phyloP scores from a whole-genome alignment of 2,888 invertebrate species.

The Lasioglossum oenotherae region DNA sequence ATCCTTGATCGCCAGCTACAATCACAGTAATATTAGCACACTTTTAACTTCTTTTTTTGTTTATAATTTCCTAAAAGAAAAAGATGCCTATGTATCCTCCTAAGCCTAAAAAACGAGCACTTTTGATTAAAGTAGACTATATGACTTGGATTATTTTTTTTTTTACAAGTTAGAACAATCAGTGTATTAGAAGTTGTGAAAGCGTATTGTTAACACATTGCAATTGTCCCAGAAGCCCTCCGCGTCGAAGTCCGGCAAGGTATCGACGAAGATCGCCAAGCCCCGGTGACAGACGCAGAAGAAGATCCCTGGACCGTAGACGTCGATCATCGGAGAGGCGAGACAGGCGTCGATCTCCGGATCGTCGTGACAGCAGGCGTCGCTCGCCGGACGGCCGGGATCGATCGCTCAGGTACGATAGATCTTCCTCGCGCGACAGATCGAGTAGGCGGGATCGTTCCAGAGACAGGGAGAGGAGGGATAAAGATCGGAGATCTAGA shows the following conservation, averaged over 20 bases:
- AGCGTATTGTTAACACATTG: background rate
- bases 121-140: no score
- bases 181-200: no score
- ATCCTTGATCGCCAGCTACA: no score
- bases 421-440: slow-evolving; percentile 83
- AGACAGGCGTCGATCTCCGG: slow-evolving; percentile 79
- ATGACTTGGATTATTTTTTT: no score
- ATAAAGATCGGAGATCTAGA: slow-evolving; percentile 76
- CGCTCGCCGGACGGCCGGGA: slow-evolving; percentile 80
- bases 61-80: no score
- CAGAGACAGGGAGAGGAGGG: slow-evolving; percentile 84
- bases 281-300: slow-evolving; percentile 78
- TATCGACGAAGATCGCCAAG: slow-evolving; percentile 82
- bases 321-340: slow-evolving; percentile 81
- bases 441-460: slow-evolving; percentile 80
- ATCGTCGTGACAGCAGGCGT: slow-evolving; percentile 80
- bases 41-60: no score
- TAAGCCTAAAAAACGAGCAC: no score
- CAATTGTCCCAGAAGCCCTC: slow-evolving; percentile 74
- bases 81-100: no score
- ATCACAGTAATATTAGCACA: no score
- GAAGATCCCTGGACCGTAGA: slow-evolving; percentile 80
- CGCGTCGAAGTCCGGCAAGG: slow-evolving; percentile 80
- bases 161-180: no score
- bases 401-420: slow-evolving; percentile 80